phyloP scores from a whole-genome alignment of 92 coral and sea anemone genomes.

The Umimayanthus kanabou region DNA sequence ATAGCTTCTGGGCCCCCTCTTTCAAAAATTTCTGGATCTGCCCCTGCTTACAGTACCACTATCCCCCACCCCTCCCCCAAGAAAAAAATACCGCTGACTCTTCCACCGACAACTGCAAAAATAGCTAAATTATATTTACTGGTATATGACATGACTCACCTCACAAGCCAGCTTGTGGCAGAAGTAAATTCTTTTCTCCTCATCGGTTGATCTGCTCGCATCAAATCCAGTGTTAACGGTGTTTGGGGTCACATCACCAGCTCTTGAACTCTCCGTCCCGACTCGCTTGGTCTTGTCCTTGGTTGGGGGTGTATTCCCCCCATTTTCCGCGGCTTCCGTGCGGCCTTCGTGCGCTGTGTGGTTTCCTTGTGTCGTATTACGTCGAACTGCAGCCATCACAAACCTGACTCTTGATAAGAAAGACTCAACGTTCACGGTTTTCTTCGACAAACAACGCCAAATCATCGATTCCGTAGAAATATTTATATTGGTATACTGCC shows the following conservation, averaged over 20 bases:
- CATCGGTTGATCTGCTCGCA: slow-evolving; percentile 60
- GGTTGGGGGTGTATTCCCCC: background rate
- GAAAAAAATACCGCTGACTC: background rate
- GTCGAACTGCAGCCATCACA: slow-evolving; percentile 22
- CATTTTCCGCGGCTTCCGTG: background rate
- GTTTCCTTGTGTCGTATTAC: background rate
- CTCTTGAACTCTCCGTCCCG: background rate
- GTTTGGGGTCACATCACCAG: background rate
- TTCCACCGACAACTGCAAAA: background rate
- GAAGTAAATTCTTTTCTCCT: slow-evolving; percentile 72
- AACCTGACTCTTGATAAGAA: background rate
- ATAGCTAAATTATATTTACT: no score
- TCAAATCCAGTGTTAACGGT: background rate
- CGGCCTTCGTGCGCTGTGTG: background rate
- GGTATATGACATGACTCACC: slow-evolving; percentile 53
- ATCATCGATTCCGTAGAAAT: background rate
- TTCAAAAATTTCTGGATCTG: no score
- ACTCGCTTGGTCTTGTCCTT: background rate
- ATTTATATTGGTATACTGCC: no score
- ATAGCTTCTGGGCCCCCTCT: no score
- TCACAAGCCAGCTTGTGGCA: slow-evolving; percentile 75
- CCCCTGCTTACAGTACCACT: no score
- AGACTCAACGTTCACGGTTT: background rate
- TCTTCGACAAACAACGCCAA: background rate
- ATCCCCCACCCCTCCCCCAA: no score